phyloP scores from a whole-genome alignment of 1,140 invertebrate species.

The Drosophila pandora region DNA sequence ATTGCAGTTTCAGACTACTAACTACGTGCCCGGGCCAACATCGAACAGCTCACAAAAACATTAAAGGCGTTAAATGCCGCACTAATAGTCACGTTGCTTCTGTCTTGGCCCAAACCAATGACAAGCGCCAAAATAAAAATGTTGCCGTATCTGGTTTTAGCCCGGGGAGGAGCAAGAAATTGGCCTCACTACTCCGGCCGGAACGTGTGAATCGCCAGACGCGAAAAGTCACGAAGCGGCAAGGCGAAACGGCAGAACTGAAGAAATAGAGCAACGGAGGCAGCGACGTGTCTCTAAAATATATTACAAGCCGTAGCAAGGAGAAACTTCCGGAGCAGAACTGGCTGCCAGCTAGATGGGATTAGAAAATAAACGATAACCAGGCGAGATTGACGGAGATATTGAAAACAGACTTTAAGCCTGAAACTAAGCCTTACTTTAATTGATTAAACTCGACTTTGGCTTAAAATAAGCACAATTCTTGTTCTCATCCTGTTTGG shows the following conservation, averaged over 20 bases:
- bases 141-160: conserved; percentile 24
- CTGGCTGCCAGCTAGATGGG: conserved; percentile 21
- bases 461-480: not conserved
- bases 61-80: conserved; percentile 41
- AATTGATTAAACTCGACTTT: not conserved
- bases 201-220: conserved; percentile 44
- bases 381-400: conserved; percentile 32
- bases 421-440: not conserved
- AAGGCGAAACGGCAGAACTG: conserved; percentile 13
- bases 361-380: conserved; percentile 32
- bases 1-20: conserved; percentile 46
- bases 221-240: conserved; percentile 46
- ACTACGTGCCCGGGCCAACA: conserved; percentile 34
- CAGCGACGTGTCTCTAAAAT: conserved; percentile 38
- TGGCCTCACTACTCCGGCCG: conserved; percentile 31
- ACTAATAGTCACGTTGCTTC: conserved; percentile 53
- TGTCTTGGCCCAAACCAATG: conserved; percentile 12
- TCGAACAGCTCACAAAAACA: conserved; percentile 37
- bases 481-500: not conserved
- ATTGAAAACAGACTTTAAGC: conserved; percentile 22
- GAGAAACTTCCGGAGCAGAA: conserved; percentile 25
- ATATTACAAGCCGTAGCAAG: conserved; percentile 29
- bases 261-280: not conserved
- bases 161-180: conserved; percentile 22
- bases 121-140: conserved; percentile 40